Evolutionary conservation across 2,888 invertebrate species (phyloP), one percentile per base, ranked within the genome.

Genomic region (Girardia tigrina): DNA sequence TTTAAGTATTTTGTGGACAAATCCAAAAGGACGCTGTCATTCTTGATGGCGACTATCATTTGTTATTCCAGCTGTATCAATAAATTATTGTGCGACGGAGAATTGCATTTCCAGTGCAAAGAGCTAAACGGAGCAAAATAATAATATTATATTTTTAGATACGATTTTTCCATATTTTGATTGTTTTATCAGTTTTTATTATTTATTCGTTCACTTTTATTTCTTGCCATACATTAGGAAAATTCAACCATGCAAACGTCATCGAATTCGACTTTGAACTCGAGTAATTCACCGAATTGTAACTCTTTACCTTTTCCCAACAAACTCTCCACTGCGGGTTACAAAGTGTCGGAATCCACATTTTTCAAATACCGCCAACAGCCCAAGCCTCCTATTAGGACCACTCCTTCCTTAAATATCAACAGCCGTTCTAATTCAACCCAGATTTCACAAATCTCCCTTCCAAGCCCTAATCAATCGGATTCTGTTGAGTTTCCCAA

Each of bases 301-400:
- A 56, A 56, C 23, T 56, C 56, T 2, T 16, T 56, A 2, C 56
- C 56, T 6, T 56, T 56, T 16, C 56, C 56, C 4, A 23, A 20
- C 6, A 56, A n/a, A 56, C n/a, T 23, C 4, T 12, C 56, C n/a
- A 56, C 56, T 12, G 56, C 56, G n/a, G 56, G 56, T 23, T 56
- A 56, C 56, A 4, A n/a, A 56, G 56, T 56, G 56, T 56, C 56
- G 23, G 56, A 56, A n/a, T 56, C 56, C 6, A 56, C 56, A 56
- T 56, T 56, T 56, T 56, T 56, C 56, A 56, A 56, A 16, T 56
- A 56, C n/a, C 56, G 56, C 23, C 4, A n/a, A 16, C 56, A 12
- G n/a, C 56, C 56, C n/a, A 56, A 56, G n/a, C 56, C 56, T 4
- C 56, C 56, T 2, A n/a, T 56, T 12, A n/a, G 56, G 23, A 56